Percentiles rank a stretch among this genome's conserved stretches.
phyloP scores from a whole-genome alignment of 2,113 vertebrate genomes.

The Cyanistes caeruleus region DNA sequence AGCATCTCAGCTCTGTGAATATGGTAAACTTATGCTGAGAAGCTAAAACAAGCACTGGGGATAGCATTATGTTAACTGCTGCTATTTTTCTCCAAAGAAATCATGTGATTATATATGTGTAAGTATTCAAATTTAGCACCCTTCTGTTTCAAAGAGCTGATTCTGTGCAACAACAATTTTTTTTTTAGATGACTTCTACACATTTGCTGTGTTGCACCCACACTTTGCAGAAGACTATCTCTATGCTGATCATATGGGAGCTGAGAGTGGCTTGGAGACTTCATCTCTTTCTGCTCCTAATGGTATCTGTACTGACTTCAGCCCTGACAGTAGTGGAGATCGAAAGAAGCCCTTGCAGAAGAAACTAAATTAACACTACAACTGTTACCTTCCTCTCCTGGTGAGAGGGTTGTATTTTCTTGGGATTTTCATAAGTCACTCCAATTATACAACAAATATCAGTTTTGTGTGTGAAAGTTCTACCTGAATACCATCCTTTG shows the following conservation, averaged over 20 bases:
- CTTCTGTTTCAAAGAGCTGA: conserved; percentile 41
- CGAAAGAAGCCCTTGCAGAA: conserved; percentile 62
- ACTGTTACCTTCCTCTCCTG: conserved; percentile 78
- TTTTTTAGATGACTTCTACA: conserved; percentile 85
- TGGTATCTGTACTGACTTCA: conserved; percentile 95
- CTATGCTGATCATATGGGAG: conserved; percentile 77
- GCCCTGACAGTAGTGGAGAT: conserved; percentile 75
- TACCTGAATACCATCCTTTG: background rate
- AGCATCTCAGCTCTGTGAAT: background rate
- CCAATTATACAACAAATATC: conserved; percentile 31
- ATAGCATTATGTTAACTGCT: conserved; percentile 13
- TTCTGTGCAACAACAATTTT: background rate
- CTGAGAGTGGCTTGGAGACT: conserved; percentile 65
- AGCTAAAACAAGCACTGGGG: background rate
- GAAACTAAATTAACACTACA: conserved; percentile 83
- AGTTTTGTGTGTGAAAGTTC: conserved; percentile 45
- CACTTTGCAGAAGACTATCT: conserved; percentile 89
- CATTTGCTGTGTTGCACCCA: conserved; percentile 82
- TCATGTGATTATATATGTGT: conserved; percentile 3
- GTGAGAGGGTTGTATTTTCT: conserved; percentile 70
- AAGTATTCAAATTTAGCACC: conserved; percentile 33
- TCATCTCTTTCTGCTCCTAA: conserved; percentile 78
- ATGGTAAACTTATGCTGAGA: background rate
- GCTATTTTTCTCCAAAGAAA: conserved; percentile 28
- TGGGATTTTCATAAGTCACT: conserved; percentile 51